Conservation (phyloP, 1,140 invertebrate genomes). For the Pseudomyrmex dendroicus region DNA sequence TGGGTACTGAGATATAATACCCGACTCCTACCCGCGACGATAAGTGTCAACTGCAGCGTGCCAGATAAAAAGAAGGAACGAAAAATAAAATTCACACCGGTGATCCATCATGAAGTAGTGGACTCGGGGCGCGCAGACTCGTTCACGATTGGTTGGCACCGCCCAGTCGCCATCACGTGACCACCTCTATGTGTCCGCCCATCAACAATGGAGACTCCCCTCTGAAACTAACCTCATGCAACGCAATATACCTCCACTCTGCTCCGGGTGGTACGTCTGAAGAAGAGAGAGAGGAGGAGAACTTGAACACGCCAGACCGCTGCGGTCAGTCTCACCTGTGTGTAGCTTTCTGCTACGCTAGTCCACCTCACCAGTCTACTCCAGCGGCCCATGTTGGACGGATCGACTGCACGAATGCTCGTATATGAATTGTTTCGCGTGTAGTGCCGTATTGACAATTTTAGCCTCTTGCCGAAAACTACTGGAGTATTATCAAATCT, state of each 20-base stretch:
- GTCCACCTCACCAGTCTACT: constrained; percentile 77
- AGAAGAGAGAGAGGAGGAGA: constrained; percentile 40
- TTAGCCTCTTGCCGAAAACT: background rate
- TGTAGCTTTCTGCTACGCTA: constrained; percentile 72
- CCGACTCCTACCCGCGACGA: constrained; percentile 74
- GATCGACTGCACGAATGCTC: constrained; percentile 64
- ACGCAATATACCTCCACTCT: constrained; percentile 49
- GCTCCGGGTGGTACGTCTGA: constrained; percentile 38
- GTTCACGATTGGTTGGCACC: constrained; percentile 79
- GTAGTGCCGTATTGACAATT: constrained; percentile 1
- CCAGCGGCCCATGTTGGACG: constrained; percentile 72
- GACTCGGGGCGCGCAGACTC: constrained; percentile 74
- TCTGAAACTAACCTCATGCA: constrained; percentile 57
- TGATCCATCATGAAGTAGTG: constrained; percentile 84
- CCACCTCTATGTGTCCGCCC: constrained; percentile 63
- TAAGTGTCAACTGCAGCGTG: constrained; percentile 85
- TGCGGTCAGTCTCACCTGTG: constrained; percentile 79
- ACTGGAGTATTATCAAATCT: background rate
- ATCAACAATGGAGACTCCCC: constrained; percentile 58
- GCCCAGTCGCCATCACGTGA: constrained; percentile 80
- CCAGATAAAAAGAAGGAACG: constrained; percentile 83
- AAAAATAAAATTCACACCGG: constrained; percentile 82
- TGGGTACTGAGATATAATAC: constrained; percentile 76
- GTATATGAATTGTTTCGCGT: constrained; percentile 32
- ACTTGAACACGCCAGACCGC: constrained; percentile 71